Evolutionary conservation across 2,888 invertebrate species (phyloP).

Genomic region (Lasioglossum figueresi): DNA sequence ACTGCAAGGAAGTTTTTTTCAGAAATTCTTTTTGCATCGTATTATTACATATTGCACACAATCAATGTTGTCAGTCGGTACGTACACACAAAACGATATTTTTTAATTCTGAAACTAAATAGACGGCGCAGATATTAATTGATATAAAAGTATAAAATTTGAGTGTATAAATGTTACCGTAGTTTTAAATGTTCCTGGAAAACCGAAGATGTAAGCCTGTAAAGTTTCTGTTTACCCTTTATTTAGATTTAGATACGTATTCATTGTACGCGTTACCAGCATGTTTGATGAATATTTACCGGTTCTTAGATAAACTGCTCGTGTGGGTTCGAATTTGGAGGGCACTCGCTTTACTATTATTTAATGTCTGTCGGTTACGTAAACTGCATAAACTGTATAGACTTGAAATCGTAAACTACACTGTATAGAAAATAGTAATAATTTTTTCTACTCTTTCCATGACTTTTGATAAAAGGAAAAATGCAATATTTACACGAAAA

Average conservation of each 20-base stretch:
- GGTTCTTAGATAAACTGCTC: conserved; percentile 17
- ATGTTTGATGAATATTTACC: conserved; percentile 23
- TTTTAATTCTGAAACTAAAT: neutral
- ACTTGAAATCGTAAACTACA: conserved; percentile 1
- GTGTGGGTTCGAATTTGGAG: conserved; percentile 30
- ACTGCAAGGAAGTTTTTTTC: neutral
- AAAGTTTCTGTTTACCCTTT: conserved; percentile 20
- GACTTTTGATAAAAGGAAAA: neutral
- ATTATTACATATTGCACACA: neutral
- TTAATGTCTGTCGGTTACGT: neutral
- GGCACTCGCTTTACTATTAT: neutral
- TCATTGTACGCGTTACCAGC: neutral
- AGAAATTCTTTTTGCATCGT: neutral
- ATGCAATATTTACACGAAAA: neutral
- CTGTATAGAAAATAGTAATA: conserved; percentile 1
- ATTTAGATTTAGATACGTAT: conserved; percentile 11
- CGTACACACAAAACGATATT: neutral
- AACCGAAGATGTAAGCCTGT: conserved; percentile 20
- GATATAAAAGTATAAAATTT: neutral
- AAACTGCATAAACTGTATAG: neutral
- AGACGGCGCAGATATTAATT: neutral
- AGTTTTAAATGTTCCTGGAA: conserved; percentile 40
- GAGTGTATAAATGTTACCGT: conserved; percentile 2
- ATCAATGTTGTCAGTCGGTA: neutral
- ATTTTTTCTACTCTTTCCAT: conserved; percentile 16